A percentile compares a stretch with the other conserved stretches of the same genome.
Evolutionary conservation across 2,888 invertebrate species (phyloP).

Genomic region (Dendrolimus pini): DNA sequence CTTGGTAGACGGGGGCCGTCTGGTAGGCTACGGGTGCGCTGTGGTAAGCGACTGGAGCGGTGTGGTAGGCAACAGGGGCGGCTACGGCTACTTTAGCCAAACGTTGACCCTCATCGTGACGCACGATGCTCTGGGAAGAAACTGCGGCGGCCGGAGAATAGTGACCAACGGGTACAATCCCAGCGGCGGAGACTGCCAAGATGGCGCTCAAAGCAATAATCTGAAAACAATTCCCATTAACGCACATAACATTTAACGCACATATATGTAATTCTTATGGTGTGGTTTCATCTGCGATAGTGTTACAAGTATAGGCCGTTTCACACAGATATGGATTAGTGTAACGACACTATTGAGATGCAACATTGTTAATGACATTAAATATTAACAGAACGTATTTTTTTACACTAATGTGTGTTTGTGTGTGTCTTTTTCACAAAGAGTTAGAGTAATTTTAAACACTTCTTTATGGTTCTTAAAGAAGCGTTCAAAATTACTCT

Average conservation of each 20-base stretch:
- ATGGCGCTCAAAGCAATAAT: conserved; percentile 46
- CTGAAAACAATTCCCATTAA: conserved; percentile 24
- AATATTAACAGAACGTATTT: too few species aligned
- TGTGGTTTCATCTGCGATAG: too few species aligned
- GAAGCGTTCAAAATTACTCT: too few species aligned
- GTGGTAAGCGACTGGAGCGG: conserved; percentile 26
- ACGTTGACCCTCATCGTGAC: conserved; percentile 39
- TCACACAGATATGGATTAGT: too few species aligned
- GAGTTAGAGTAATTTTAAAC: too few species aligned
- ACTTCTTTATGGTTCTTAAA: too few species aligned
- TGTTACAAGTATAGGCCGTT: too few species aligned
- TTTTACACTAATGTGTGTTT: too few species aligned
- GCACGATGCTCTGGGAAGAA: conserved; percentile 62
- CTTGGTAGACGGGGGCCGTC: background rate
- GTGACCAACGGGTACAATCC: conserved; percentile 51
- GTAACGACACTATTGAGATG: too few species aligned
- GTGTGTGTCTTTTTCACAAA: too few species aligned
- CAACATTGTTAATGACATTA: too few species aligned
- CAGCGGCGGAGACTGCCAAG: conserved; percentile 51
- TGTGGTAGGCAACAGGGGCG: conserved; percentile 23
- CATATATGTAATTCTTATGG: too few species aligned
- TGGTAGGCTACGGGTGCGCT: conserved; percentile 13
- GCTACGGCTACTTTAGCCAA: conserved; percentile 31
- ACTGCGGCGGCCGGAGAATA: conserved; percentile 52
- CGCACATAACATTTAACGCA: background rate